Conservation (phyloP, 2,113 vertebrate genomes). For the Neotoma lepida region DNA sequence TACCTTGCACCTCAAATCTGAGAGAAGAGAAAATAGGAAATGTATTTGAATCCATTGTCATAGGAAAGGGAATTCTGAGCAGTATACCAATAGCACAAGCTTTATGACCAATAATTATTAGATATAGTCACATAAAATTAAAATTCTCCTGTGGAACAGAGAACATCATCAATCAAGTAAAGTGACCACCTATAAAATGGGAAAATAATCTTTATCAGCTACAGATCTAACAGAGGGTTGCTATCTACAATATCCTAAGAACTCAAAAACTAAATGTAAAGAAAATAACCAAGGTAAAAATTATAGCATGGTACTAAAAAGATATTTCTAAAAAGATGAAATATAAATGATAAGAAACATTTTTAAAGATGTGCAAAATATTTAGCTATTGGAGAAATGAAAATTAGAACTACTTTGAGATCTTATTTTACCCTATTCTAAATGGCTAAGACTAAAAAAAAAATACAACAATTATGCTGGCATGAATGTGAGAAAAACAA, state of each 20-base stretch:
- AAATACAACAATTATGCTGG: not conserved
- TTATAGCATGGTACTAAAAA: not conserved
- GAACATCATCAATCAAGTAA: not conserved
- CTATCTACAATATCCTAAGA: not conserved
- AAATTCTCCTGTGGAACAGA: not conserved
- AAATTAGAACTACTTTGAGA: not conserved
- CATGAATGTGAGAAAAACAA: not conserved
- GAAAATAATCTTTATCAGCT: not conserved
- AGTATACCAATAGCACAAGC: not conserved
- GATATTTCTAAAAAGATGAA: not conserved
- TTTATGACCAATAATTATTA: not conserved
- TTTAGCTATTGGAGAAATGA: not conserved
- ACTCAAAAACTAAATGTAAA: not conserved
- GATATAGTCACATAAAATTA: not conserved
- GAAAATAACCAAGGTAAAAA: not conserved
- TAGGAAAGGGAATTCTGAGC: not conserved
- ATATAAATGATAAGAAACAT: not conserved
- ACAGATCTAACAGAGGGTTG: not conserved
- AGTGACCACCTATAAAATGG: not conserved
- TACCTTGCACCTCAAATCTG: not conserved
- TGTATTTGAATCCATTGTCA: not conserved
- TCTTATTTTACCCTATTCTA: not conserved
- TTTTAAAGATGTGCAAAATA: not conserved
- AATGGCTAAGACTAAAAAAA: not conserved
- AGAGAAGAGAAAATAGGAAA: not conserved